These are phyloP conservation scores for Wiebesia pumilae DNA, from an alignment of 1,140 invertebrate genomes.

Conservation along the genomic window DNA sequence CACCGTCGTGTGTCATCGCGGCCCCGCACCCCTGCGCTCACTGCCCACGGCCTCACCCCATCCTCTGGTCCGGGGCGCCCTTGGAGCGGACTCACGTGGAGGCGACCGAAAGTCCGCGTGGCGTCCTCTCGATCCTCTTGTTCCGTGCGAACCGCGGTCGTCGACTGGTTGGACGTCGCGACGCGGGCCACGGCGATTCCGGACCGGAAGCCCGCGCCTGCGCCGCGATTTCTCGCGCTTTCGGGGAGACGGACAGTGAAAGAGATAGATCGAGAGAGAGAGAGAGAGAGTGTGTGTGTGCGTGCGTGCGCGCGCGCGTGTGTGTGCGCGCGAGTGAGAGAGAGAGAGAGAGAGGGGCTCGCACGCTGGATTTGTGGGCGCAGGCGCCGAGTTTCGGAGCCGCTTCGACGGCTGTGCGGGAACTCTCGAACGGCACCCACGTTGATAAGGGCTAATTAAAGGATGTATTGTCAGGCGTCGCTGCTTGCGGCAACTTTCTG, in stretches of 20 bases:
- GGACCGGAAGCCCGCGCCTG: slow-evolving; percentile 44
- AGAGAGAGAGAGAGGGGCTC: background rate
- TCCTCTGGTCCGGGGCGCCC: background rate
- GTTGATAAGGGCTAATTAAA: background rate
- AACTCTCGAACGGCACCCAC: background rate
- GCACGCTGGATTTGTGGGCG: background rate
- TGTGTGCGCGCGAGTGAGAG: background rate
- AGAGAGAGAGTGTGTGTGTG: too few species aligned
- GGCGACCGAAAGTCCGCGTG: background rate
- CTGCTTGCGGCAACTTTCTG: too few species aligned
- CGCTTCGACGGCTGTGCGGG: background rate
- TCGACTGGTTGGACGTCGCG: slow-evolving; percentile 4
- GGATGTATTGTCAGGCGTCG: background rate
- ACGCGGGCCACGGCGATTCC: background rate
- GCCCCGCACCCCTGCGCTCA: too few species aligned
- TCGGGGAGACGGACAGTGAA: background rate
- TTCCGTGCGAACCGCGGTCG: slow-evolving; percentile 29
- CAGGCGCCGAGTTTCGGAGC: background rate
- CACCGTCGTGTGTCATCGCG: background rate
- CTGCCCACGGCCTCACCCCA: background rate
- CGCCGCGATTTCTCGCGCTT: slow-evolving; percentile 30
- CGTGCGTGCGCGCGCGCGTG: too few species aligned
- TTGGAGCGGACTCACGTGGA: background rate
- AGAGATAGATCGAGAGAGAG: background rate
- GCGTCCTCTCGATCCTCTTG: background rate